Percentiles rank a stretch among this genome's conserved stretches.
phyloP scores from a whole-genome alignment of 2,888 invertebrate species.

The Dendrolimus pini region DNA sequence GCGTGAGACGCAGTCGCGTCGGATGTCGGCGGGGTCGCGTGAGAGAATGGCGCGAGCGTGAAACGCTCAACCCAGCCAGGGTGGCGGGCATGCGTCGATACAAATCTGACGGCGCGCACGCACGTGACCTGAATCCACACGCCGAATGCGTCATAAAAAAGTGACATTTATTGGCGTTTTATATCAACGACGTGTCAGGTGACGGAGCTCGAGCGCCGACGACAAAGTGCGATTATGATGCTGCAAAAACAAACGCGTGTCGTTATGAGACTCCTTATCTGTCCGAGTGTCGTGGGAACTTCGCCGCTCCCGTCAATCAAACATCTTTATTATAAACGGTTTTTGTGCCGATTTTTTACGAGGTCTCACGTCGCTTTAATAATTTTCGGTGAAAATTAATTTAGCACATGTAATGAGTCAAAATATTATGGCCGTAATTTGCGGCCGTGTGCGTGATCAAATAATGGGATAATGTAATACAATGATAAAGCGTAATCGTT shows the following conservation, averaged over 20 bases:
- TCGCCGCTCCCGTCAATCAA: constrained; percentile 23
- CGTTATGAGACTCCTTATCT: constrained; percentile 45
- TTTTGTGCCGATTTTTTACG: constrained; percentile 20
- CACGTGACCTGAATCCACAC: constrained; percentile 66
- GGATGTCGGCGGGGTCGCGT: constrained; percentile 37
- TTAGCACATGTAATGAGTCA: constrained; percentile 15
- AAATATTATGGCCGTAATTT: constrained; percentile 23
- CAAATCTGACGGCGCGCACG: constrained; percentile 57
- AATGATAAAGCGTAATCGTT: constrained; percentile 32
- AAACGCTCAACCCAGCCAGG: constrained; percentile 31
- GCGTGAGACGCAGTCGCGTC: constrained; percentile 30
- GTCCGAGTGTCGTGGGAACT: constrained; percentile 55
- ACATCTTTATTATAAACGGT: constrained; percentile 40
- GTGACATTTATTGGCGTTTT: constrained; percentile 75
- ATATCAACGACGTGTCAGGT: constrained; percentile 68
- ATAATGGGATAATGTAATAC: constrained; percentile 21
- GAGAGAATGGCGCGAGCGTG: constrained; percentile 49
- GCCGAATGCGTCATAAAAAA: constrained; percentile 66
- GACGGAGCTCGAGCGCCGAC: constrained; percentile 49
- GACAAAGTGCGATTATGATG: constrained; percentile 55
- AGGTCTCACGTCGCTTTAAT: constrained; percentile 13
- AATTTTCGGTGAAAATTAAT: constrained; percentile 14
- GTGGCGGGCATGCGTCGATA: constrained; percentile 58
- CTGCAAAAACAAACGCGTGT: constrained; percentile 57
- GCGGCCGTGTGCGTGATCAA: constrained; percentile 15